These are phyloP conservation scores for Drosophila pegasa DNA, from an alignment of 2,888 invertebrate species.

Conservation along the genomic window DNA sequence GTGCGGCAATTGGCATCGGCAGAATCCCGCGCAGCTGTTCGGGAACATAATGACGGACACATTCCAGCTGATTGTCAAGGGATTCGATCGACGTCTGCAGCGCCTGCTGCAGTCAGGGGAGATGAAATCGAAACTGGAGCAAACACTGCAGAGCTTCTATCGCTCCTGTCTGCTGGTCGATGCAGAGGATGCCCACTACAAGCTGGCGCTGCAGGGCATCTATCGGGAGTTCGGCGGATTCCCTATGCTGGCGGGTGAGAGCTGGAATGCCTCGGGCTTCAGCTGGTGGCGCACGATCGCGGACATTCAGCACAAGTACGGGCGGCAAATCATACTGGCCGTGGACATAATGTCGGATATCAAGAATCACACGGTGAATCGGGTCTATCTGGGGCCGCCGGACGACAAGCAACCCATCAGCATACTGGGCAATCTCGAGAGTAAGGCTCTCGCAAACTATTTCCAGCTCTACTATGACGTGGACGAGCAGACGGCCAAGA, in stretches of 20 bases:
- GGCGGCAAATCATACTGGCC: conserved; percentile 69
- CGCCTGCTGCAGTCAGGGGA: conserved; percentile 41
- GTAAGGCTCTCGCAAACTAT: conserved; percentile 20
- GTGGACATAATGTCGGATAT: conserved; percentile 73
- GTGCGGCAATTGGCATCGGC: conserved; percentile 91
- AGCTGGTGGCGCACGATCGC: conserved; percentile 78
- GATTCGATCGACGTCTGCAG: conserved; percentile 66
- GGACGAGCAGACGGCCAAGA: conserved; percentile 39
- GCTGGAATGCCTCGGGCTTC: conserved; percentile 64
- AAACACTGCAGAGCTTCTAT: conserved; percentile 76
- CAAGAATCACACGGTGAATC: conserved; percentile 61
- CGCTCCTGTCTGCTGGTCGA: conserved; percentile 65
- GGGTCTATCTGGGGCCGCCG: conserved; percentile 70
- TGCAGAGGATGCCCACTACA: conserved; percentile 57
- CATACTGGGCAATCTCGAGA: background rate
- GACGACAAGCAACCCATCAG: conserved; percentile 21
- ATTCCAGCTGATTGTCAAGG: conserved; percentile 64
- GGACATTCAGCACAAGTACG: conserved; percentile 72
- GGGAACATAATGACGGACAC: conserved; percentile 62
- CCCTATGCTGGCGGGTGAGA: conserved; percentile 57
- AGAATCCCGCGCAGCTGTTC: conserved; percentile 75
- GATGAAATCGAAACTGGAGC: conserved; percentile 47
- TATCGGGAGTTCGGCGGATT: conserved; percentile 68
- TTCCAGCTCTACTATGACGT: conserved; percentile 65
- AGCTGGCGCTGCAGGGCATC: conserved; percentile 53